Evolutionary conservation across 1,140 invertebrate genomes (phyloP).

Genomic region (Cyclina sinensis): DNA sequence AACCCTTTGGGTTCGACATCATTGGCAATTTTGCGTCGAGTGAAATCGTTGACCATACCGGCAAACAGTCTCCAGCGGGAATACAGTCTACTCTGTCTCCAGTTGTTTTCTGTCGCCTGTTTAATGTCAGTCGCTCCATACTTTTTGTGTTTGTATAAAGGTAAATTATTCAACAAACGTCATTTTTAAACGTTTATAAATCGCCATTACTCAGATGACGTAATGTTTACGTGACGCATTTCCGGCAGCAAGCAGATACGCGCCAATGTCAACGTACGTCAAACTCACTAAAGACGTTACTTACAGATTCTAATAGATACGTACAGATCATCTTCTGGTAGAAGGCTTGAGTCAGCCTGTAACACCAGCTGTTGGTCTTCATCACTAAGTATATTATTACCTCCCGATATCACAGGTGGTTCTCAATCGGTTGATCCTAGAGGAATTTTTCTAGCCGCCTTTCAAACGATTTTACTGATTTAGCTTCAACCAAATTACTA

Average conservation of each 20-base stretch:
- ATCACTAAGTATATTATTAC: too few species aligned
- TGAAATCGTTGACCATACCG: constrained; percentile 69
- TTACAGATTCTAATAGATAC: too few species aligned
- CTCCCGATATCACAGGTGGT: too few species aligned
- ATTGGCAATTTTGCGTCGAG: constrained; percentile 74
- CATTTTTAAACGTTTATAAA: not conserved
- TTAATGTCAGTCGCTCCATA: constrained; percentile 68
- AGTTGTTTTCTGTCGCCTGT: constrained; percentile 34
- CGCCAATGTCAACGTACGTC: not conserved
- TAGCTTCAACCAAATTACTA: too few species aligned
- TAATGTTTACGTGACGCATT: not conserved
- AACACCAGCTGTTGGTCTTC: too few species aligned
- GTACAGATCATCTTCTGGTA: too few species aligned
- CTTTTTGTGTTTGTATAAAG: not conserved
- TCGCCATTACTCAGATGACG: not conserved
- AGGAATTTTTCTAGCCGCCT: too few species aligned
- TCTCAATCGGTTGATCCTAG: too few species aligned
- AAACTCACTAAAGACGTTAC: too few species aligned
- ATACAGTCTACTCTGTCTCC: constrained; percentile 56
- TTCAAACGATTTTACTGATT: too few species aligned
- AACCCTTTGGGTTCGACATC: constrained; percentile 65
- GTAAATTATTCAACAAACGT: not conserved
- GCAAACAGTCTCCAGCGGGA: constrained; percentile 69
- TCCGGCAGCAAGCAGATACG: not conserved
- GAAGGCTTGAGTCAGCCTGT: too few species aligned